Conservation (phyloP, 2,797 vertebrate species). For the Pseudocheirus occidentalis region DNA sequence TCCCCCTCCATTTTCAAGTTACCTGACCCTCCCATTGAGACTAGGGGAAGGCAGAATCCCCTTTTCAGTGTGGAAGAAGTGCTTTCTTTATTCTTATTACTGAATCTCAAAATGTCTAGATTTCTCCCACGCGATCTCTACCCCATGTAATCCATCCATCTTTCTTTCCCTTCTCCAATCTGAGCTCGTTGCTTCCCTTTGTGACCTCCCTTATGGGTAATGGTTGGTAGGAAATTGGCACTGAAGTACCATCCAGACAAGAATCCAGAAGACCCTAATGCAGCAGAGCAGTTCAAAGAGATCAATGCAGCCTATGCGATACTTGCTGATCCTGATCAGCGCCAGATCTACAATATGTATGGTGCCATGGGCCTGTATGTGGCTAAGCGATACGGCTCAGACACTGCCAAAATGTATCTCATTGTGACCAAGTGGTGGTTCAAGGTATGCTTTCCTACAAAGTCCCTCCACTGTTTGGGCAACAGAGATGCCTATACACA, state of each 20-base stretch:
- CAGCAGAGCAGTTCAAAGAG: conserved; percentile 95
- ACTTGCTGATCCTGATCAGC: conserved; percentile 91
- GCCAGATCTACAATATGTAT: conserved; percentile 92
- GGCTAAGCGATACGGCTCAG: conserved; percentile 94
- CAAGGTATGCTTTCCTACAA: conserved; percentile 87
- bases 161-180: neutral
- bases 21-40: conserved; percentile 13
- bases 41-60: neutral
- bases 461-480: neutral
- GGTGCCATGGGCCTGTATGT: conserved; percentile 96
- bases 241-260: conserved; percentile 96
- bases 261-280: conserved; percentile 93
- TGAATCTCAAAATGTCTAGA: neutral
- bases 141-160: neutral
- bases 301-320: conserved; percentile 95
- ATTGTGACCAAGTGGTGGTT: conserved; percentile 97
- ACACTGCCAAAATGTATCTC: conserved; percentile 95
- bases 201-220: conserved; percentile 48
- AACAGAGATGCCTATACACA: neutral
- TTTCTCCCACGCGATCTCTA: neutral
- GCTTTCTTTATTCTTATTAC: neutral
- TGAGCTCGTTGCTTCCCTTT: neutral
- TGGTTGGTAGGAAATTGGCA: conserved; percentile 89
- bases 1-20: neutral
- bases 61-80: neutral